Evolutionary conservation across 1,140 invertebrate species (phyloP).

Genomic region (Drosophila ohnishii): DNA sequence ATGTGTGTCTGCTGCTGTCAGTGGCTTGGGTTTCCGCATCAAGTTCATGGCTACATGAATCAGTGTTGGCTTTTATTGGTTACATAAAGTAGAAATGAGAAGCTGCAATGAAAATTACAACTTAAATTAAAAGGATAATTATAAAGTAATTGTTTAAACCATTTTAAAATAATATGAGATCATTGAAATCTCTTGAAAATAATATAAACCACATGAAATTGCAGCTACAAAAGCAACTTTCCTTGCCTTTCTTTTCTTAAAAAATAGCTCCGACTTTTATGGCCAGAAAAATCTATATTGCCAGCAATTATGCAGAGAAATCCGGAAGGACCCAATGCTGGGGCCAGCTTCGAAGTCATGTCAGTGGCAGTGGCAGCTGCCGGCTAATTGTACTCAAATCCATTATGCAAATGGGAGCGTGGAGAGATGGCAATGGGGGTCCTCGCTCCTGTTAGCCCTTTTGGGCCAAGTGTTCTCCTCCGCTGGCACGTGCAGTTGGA

Average conservation of each 20-base stretch:
- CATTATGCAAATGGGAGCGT: slow-evolving; percentile 63
- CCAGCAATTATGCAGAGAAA: neutral
- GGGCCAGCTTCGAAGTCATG: slow-evolving; percentile 43
- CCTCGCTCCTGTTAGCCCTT: neutral
- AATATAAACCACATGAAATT: neutral
- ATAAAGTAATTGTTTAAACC: no score
- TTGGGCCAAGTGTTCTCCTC: slow-evolving; percentile 20
- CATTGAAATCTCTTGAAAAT: neutral
- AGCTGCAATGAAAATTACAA: neutral
- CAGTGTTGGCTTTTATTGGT: slow-evolving; percentile 9
- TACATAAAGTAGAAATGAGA: neutral
- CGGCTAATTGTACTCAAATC: slow-evolving; percentile 68
- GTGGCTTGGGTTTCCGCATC: slow-evolving; percentile 4
- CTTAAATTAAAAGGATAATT: neutral
- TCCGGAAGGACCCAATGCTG: neutral
- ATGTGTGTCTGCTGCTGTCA: slow-evolving; percentile 15
- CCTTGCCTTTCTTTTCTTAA: no score
- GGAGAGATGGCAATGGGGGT: neutral
- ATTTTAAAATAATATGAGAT: no score
- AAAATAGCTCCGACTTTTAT: neutral
- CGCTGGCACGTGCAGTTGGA: slow-evolving; percentile 18
- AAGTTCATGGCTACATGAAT: slow-evolving; percentile 22
- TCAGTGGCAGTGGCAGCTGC: slow-evolving; percentile 34
- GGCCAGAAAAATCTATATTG: neutral
- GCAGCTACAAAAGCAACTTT: neutral